phyloP scores from a whole-genome alignment of 2,113 vertebrate genomes.

The Protobothrops mucrosquamatus region DNA sequence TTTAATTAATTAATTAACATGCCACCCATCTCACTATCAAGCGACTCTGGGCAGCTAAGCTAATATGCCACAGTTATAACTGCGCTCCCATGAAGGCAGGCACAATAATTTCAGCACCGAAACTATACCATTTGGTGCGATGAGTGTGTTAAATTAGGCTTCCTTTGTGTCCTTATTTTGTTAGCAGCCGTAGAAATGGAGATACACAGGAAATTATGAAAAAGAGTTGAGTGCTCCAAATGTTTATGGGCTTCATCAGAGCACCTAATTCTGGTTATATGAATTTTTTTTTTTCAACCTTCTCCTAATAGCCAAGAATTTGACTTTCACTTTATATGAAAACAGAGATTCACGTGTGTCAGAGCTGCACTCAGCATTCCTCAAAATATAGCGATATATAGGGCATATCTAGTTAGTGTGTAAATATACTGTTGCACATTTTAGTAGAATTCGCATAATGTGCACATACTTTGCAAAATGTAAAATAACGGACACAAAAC shows the following conservation, averaged over 20 bases:
- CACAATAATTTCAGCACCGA: neutral
- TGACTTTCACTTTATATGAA: neutral
- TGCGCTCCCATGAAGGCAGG: neutral
- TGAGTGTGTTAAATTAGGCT: neutral
- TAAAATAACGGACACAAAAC: neutral
- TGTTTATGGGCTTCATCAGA: neutral
- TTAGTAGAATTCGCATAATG: neutral
- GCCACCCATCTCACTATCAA: neutral
- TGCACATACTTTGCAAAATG: neutral
- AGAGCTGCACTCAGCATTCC: neutral
- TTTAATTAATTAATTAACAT: neutral
- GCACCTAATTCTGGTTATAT: neutral
- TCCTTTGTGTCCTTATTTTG: neutral
- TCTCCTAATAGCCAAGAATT: neutral
- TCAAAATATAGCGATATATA: neutral
- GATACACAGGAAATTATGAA: neutral
- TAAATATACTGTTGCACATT: neutral
- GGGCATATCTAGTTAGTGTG: neutral
- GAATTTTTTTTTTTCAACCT: neutral
- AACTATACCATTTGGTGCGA: no score
- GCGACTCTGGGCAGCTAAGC: neutral
- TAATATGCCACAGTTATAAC: neutral
- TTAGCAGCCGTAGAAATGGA: no score
- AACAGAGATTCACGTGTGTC: neutral
- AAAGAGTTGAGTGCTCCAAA: neutral